Evolutionary conservation across 2,797 vertebrate species (phyloP).

Genomic region (Muraenolepis orangiensis): DNA sequence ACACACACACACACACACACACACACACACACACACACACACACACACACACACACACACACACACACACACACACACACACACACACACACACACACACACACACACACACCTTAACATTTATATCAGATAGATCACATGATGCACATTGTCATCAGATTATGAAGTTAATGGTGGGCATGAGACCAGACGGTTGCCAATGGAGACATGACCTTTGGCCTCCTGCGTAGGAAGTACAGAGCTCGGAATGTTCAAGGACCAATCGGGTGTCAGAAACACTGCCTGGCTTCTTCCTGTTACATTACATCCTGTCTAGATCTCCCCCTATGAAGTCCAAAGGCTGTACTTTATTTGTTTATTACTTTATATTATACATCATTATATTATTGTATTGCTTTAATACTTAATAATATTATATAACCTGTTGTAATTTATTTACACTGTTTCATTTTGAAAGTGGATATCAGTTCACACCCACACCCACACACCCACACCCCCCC

Average conservation of each 20-base stretch:
- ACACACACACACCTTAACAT: constrained; percentile 7
- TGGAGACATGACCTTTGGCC: background rate
- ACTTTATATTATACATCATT: background rate
- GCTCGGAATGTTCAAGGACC: background rate
- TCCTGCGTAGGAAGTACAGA: background rate
- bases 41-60: constrained; percentile 4
- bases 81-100: constrained; percentile 3
- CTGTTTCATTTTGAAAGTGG: background rate
- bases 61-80: constrained; percentile 5
- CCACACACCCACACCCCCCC: no score
- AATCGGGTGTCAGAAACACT: background rate
- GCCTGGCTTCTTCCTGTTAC: background rate
- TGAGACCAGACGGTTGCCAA: background rate
- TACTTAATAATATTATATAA: background rate
- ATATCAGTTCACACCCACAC: background rate
- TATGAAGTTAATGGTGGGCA: background rate
- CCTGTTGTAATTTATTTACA: background rate
- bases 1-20: constrained; percentile 3
- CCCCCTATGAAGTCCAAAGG: background rate
- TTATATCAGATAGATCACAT: background rate
- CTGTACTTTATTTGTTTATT: background rate
- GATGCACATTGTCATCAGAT: background rate
- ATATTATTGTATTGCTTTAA: background rate
- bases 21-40: constrained; percentile 1
- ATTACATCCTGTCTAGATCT: background rate